Evolutionary conservation across 2,888 invertebrate genomes (phyloP).

Genomic region (Drosophila helvetica): DNA sequence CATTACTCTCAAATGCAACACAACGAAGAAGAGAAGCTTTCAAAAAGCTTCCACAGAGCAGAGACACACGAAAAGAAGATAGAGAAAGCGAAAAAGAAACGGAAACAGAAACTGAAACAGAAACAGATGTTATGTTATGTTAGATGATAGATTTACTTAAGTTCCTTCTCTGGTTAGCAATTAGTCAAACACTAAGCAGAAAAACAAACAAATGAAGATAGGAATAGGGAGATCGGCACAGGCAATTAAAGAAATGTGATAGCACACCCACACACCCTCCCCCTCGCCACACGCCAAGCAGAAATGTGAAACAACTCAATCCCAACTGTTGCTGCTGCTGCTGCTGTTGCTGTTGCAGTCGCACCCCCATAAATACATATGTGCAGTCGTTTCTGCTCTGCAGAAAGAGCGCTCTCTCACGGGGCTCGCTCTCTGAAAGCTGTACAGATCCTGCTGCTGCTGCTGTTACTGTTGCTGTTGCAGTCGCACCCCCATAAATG

Average conservation of each 20-base stretch:
- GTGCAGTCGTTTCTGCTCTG: too few species aligned
- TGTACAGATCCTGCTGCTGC: not conserved
- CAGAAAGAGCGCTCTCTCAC: too few species aligned
- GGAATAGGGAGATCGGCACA: not conserved
- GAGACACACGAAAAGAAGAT: constrained; percentile 4
- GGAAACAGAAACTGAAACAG: constrained; percentile 11
- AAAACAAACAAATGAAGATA: constrained; percentile 6
- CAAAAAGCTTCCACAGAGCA: constrained; percentile 39
- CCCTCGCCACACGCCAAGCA: not conserved
- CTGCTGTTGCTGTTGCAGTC: too few species aligned
- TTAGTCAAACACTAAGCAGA: constrained; percentile 32
- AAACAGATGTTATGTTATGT: constrained; percentile 33
- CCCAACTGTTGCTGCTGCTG: not conserved
- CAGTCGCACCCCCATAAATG: not conserved
- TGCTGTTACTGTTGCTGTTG: not conserved
- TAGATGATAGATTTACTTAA: constrained; percentile 39
- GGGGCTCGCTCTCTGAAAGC: not conserved
- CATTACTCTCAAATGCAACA: constrained; percentile 49
- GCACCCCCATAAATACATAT: too few species aligned
- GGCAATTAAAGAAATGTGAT: constrained; percentile 16
- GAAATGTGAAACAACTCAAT: not conserved
- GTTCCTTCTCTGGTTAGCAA: constrained; percentile 40
- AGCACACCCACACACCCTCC: constrained; percentile 11
- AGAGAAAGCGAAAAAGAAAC: constrained; percentile 12
- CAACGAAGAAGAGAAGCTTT: constrained; percentile 51